Evolutionary conservation across 2,888 invertebrate species (phyloP).

Genomic region (Lingula anatina): DNA sequence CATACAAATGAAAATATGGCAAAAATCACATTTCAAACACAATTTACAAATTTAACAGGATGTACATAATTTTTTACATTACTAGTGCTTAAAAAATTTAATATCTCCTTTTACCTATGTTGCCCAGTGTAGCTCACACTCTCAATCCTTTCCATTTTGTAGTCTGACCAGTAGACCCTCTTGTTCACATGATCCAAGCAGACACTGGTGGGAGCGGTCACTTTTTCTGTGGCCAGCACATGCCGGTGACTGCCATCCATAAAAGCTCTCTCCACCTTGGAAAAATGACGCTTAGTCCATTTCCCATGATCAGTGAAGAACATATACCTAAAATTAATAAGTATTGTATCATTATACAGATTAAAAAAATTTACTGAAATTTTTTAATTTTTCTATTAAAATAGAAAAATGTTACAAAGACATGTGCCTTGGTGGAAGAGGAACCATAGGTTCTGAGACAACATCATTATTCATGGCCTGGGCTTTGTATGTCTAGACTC

Average conservation of each 20-base stretch:
- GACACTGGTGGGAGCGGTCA: constrained; percentile 89
- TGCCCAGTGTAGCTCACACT: constrained; percentile 89
- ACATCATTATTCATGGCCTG: no score
- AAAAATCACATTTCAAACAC: no score
- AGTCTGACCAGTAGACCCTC: constrained; percentile 94
- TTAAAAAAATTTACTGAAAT: no score
- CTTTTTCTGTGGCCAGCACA: constrained; percentile 83
- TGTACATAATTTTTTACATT: no score
- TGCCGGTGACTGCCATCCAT: constrained; percentile 68
- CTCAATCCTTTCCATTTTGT: constrained; percentile 89
- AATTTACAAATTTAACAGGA: no score
- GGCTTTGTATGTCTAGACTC: no score
- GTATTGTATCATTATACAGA: no score
- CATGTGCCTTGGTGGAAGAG: neutral
- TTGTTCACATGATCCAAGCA: constrained; percentile 85
- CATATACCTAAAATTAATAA: constrained; percentile 54
- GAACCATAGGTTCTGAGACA: no score
- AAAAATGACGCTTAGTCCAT: constrained; percentile 54
- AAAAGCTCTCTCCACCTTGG: constrained; percentile 72
- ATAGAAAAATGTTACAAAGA: neutral
- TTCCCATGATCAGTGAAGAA: constrained; percentile 60
- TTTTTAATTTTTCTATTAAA: neutral
- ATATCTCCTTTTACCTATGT: constrained; percentile 64
- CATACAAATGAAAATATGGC: no score
- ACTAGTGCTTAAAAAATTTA: no score